phyloP scores from a whole-genome alignment of 1,140 invertebrate species.

The Lamellibrachia luymesi region DNA sequence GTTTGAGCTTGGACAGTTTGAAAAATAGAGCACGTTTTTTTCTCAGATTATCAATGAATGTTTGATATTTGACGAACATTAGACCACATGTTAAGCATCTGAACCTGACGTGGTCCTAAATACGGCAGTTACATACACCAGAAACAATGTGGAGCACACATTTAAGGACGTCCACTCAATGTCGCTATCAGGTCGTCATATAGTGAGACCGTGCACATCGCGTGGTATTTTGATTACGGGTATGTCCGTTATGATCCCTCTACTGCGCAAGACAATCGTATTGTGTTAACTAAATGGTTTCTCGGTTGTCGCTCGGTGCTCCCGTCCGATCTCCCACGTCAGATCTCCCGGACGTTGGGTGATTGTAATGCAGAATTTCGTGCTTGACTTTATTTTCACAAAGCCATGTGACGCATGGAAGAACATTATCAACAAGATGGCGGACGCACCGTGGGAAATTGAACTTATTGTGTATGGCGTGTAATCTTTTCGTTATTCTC shows the following conservation, averaged over 20 bases:
- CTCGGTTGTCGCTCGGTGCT: too few species aligned
- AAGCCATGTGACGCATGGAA: too few species aligned
- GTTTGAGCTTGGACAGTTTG: neutral
- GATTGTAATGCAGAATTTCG: too few species aligned
- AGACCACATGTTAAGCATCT: neutral
- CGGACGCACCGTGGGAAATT: neutral
- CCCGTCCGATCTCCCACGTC: too few species aligned
- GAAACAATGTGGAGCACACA: neutral
- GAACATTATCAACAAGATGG: too few species aligned
- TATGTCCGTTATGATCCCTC: neutral
- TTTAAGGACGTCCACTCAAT: too few species aligned
- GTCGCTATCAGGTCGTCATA: neutral
- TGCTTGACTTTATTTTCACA: neutral
- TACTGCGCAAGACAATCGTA: neutral
- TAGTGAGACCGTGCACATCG: neutral
- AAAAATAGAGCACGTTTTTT: neutral
- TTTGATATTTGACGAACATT: neutral
- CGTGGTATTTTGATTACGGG: neutral
- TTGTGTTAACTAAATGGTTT: neutral
- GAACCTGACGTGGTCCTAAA: neutral
- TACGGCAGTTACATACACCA: neutral
- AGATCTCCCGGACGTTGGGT: too few species aligned
- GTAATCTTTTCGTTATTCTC: neutral
- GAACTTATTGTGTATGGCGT: neutral
- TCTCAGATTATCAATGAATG: neutral